Evolutionary conservation across 2,113 vertebrate genomes (phyloP).

Genomic region (Atrichornis clamosus): DNA sequence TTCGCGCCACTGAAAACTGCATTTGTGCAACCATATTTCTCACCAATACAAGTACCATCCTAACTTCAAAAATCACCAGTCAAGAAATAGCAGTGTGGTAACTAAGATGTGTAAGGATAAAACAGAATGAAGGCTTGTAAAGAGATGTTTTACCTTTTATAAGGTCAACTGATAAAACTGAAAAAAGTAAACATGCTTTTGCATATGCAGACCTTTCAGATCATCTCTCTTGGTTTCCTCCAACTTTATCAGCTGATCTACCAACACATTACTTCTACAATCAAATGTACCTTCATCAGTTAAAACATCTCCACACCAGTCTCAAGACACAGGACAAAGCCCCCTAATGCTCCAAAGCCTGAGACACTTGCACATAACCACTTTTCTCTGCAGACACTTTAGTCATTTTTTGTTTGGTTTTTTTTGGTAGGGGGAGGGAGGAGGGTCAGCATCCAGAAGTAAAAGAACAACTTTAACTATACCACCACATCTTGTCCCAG

Average conservation of each 20-base stretch:
- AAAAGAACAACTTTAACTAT: background rate
- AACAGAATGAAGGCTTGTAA: background rate
- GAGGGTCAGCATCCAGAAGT: background rate
- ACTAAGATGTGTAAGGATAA: background rate
- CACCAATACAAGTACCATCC: background rate
- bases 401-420: background rate
- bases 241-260: background rate
- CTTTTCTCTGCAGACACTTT: background rate
- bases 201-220: background rate
- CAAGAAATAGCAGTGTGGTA: background rate
- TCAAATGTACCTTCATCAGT: background rate
- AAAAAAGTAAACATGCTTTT: background rate
- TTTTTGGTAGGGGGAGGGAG: fast-evolving
- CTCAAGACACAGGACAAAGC: background rate
- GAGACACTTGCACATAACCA: background rate
- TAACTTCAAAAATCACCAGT: background rate
- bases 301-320: background rate
- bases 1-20: background rate
- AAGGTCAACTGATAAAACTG: background rate
- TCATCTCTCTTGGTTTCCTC: background rate
- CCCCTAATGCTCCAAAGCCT: background rate
- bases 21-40: background rate
- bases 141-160: background rate
- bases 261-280: background rate
- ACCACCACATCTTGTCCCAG: background rate